A percentile compares a stretch with the other conserved stretches of the same genome.
Evolutionary conservation across 2,888 invertebrate genomes (phyloP).

Genomic region (Ennomos fuscantarius): DNA sequence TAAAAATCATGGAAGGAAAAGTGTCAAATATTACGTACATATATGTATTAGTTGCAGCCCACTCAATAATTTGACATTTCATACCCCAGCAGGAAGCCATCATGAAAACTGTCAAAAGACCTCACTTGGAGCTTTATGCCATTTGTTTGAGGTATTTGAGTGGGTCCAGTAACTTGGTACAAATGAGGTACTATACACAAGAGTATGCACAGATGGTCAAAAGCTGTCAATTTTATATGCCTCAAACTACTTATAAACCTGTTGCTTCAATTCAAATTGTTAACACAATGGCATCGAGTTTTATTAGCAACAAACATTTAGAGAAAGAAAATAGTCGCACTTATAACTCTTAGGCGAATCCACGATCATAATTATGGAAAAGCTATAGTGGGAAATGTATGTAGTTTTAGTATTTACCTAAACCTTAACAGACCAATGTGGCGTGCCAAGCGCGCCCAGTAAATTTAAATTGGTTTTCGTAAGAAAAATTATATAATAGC

Average conservation of each 20-base stretch:
- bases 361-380: conserved; percentile 10
- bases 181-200: too few relatives aligned
- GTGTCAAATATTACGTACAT: not conserved
- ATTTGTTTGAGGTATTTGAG: too few relatives aligned
- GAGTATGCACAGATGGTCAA: too few relatives aligned
- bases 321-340: conserved; percentile 58
- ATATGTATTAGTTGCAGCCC: too few relatives aligned
- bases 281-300: conserved; percentile 68
- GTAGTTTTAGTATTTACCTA: conserved; percentile 57
- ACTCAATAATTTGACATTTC: too few relatives aligned
- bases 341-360: conserved; percentile 12
- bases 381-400: conserved; percentile 40
- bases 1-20: not conserved
- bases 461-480: conserved; percentile 74
- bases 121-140: not conserved
- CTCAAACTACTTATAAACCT: conserved; percentile 36
- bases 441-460: conserved; percentile 79
- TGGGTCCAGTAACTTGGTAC: too few relatives aligned
- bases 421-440: conserved; percentile 72
- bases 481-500: conserved; percentile 66
- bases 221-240: conserved; percentile 44
- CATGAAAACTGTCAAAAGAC: not conserved
- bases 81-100: too few relatives aligned
- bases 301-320: conserved; percentile 46
- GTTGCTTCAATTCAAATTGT: too few relatives aligned